phyloP scores from a whole-genome alignment of 2,888 invertebrate species.

The Apoderus coryli region DNA sequence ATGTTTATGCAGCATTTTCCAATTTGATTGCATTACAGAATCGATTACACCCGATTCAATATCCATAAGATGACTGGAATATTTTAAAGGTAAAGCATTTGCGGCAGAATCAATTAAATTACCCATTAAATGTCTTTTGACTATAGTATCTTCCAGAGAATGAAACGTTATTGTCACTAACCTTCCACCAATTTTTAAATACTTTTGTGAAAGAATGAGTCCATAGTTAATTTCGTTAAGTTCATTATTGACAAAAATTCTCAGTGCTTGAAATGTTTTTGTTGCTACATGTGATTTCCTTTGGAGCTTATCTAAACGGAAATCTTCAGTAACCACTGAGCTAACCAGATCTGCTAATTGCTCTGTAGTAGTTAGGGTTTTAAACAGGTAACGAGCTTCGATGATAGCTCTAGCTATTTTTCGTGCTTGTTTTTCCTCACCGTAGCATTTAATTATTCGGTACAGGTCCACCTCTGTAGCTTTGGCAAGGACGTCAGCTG shows the following conservation, averaged over 20 bases:
- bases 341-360: constrained; percentile 52
- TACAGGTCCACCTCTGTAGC: constrained; percentile 65
- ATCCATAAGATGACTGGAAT: constrained; percentile 44
- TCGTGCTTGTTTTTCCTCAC: constrained; percentile 77
- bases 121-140: constrained; percentile 76
- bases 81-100: constrained; percentile 58
- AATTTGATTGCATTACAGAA: constrained; percentile 47
- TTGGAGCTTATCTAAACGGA: constrained; percentile 55
- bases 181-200: constrained; percentile 63
- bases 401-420: constrained; percentile 78
- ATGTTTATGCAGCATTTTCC: constrained; percentile 70
- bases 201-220: constrained; percentile 60
- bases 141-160: constrained; percentile 84
- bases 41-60: constrained; percentile 47
- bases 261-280: constrained; percentile 82
- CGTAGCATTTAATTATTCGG: constrained; percentile 78
- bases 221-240: constrained; percentile 88
- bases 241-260: constrained; percentile 94
- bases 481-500: constrained; percentile 71
- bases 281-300: constrained; percentile 71
- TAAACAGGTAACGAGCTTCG: constrained; percentile 50
- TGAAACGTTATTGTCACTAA: constrained; percentile 80
- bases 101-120: constrained; percentile 57
- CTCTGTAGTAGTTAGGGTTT: constrained; percentile 61
- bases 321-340: constrained; percentile 30